Evolutionary conservation across 1,140 invertebrate genomes (phyloP).

Genomic region (Tigriopus japonicus): DNA sequence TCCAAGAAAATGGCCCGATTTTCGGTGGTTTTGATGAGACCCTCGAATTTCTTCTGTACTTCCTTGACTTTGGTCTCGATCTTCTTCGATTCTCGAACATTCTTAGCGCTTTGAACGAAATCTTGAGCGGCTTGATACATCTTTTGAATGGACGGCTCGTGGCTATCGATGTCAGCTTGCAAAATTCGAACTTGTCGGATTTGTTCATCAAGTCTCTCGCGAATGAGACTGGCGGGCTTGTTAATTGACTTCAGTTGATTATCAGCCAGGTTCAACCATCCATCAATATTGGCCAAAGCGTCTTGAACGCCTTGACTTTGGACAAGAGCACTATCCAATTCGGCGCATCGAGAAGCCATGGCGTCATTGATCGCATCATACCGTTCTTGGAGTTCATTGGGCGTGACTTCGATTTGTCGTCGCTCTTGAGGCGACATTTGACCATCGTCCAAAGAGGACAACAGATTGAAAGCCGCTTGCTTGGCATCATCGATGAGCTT

Average conservation of each 20-base stretch:
- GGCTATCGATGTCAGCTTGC: slow-evolving; percentile 60
- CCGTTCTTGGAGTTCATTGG: slow-evolving; percentile 50
- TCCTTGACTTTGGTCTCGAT: slow-evolving; percentile 70
- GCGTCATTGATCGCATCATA: slow-evolving; percentile 50
- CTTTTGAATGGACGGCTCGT: slow-evolving; percentile 59
- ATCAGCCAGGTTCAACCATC: slow-evolving; percentile 67
- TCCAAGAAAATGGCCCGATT: slow-evolving; percentile 59
- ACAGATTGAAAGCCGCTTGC: slow-evolving; percentile 44
- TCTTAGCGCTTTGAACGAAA: slow-evolving; percentile 55
- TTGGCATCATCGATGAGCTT: slow-evolving; percentile 59
- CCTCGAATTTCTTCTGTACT: slow-evolving; percentile 55
- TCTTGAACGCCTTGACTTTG: slow-evolving; percentile 88
- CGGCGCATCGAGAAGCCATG: slow-evolving; percentile 53
- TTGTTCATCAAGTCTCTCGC: slow-evolving; percentile 75
- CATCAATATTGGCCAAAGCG: slow-evolving; percentile 59
- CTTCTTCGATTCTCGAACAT: slow-evolving; percentile 65
- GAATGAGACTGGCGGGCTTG: slow-evolving; percentile 63
- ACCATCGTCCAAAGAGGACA: slow-evolving; percentile 48
- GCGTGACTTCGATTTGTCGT: slow-evolving; percentile 52
- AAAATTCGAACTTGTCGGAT: slow-evolving; percentile 56
- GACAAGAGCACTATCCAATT: slow-evolving; percentile 65
- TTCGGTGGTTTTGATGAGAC: slow-evolving; percentile 54
- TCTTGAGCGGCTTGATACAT: slow-evolving; percentile 56
- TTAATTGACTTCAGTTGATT: slow-evolving; percentile 52
- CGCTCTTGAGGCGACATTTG: slow-evolving; percentile 56